Base-by-base conservation (phyloP, 2,797 vertebrate species). In the Trichosurus vulpecula region DNA sequence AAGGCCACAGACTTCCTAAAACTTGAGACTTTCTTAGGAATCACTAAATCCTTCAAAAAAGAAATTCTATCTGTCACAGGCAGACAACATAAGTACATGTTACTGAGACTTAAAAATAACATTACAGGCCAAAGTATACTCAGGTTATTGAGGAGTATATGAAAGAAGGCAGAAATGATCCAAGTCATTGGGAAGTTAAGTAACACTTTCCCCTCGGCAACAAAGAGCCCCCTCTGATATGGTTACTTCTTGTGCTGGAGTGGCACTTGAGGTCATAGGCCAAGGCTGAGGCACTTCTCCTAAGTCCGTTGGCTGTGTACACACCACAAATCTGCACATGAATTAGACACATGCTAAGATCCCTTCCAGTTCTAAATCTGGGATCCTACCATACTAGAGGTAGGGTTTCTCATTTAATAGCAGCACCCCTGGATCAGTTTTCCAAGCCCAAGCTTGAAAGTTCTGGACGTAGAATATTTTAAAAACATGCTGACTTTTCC, bases 401-500 rank as follows among this genome's bases (percentile, higher is more conserved):
- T 14, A 58, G 51, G 91, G 27, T 52, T 90, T 52, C 47, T 95
- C 53, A 41, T 25, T 81, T 54, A 51, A 52, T 66, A 96, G 74
- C 6, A 95, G 91, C 16, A 35, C 19, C 25, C 58, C 35, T 27
- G 51, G 25, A 41, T 31, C 47, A 89, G 47, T 56, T 93, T 90
- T 30, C 53, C 66, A 90, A 93, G 91, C 66, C 91, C 93, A 87
- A 87, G 41, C 10, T n/a, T 87, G 90, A 56, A 93, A 61, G 41
- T 29, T 55, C 41, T 29, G 90, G 31, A 90, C 55, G 6, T 51
- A 92, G 29, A 96, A 47, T 30, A 95, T 52, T 54, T 93, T 54
- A 92, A 96, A 93, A 87, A 61, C 56, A 61, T 12, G 92, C 74
- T 57, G 41, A 92, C 22, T 92, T 96, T 95, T 74, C 52, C 66